Evolutionary conservation across 2,797 vertebrate species (phyloP), one percentile per base, ranked within the genome.

Genomic region (Huso huso): DNA sequence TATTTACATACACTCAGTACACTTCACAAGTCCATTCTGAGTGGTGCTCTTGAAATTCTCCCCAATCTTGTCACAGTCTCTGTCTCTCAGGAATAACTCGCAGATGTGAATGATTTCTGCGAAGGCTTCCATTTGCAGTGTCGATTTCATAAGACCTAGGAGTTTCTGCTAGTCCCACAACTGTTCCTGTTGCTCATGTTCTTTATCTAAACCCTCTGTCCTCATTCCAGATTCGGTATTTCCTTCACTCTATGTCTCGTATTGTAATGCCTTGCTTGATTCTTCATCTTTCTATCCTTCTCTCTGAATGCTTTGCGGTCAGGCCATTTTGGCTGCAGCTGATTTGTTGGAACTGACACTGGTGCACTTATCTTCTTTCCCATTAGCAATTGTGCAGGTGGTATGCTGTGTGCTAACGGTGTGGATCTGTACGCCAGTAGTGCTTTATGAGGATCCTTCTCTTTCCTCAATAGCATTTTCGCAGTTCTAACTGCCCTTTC

Each of bases 301-400:
- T 64, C 7, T 15, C 3, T 49, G 62, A 64, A 64, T 11, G 2
- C 62, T 18, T 13, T 12, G 12, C 51, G 48, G 10, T 64, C 58
- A 4, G 55, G 69, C 59, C 65, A 66, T 4, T 11, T 48, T 10
- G 50, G 55, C 59, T 61, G 62, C 6, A 67, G 49, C 23, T 59
- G 62, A 9, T 49, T 48, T n/a, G 55, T 13, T 67, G 18, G 59
- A 10, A 67, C 62, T 9, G 66, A 52, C 8, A 71, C 60, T 51
- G 49, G 50, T 7, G 70, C 55, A 49, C 66, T 59, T 65, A 67
- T 67, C 13, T 62, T 71, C 49, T 62, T 37, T 9, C 66, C 62
- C 55, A 71, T 71, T 55, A 69, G 18, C 4, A 69, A 63, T 60
- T 69, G 63, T 12, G 63, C 48, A 11, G 63, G 68, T 18, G 15